phyloP scores from a whole-genome alignment of 1,140 invertebrate species.

The Saxidomus purpurata region DNA sequence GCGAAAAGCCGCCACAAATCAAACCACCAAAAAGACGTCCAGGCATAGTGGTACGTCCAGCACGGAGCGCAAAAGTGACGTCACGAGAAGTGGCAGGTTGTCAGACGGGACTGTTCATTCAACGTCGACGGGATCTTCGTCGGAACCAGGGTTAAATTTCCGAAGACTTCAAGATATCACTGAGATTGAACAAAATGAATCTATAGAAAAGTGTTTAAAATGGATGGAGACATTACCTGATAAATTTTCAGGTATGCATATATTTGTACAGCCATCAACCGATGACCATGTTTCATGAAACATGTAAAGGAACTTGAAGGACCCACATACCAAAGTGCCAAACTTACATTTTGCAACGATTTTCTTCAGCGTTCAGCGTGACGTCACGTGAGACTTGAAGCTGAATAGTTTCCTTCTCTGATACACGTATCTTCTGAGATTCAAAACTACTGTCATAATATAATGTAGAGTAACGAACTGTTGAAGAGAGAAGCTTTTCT shows the following conservation, averaged over 20 bases:
- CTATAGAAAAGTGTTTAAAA: conserved; percentile 73
- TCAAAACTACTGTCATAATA: no score
- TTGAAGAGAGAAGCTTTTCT: no score
- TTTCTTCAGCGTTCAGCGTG: neutral
- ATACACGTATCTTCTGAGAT: no score
- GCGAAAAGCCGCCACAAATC: conserved; percentile 64
- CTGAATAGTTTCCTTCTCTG: no score
- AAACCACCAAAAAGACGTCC: conserved; percentile 25
- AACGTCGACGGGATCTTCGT: conserved; percentile 61
- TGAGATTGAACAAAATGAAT: conserved; percentile 70
- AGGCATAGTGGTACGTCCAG: conserved; percentile 56
- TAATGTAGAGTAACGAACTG: no score
- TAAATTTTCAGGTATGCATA: conserved; percentile 77
- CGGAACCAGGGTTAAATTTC: conserved; percentile 19
- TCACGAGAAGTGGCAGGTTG: conserved; percentile 71
- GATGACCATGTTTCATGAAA: conserved; percentile 39
- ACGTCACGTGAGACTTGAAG: no score
- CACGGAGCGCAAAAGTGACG: conserved; percentile 74
- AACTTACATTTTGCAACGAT: conserved; percentile 14
- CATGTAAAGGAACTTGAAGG: neutral
- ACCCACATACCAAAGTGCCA: conserved; percentile 8
- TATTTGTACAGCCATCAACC: conserved; percentile 58
- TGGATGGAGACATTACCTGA: conserved; percentile 76
- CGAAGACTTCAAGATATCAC: conserved; percentile 61
- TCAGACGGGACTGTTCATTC: conserved; percentile 71